Base-by-base conservation (phyloP, 1,140 invertebrate species). In the Drosophila busckii region DNA sequence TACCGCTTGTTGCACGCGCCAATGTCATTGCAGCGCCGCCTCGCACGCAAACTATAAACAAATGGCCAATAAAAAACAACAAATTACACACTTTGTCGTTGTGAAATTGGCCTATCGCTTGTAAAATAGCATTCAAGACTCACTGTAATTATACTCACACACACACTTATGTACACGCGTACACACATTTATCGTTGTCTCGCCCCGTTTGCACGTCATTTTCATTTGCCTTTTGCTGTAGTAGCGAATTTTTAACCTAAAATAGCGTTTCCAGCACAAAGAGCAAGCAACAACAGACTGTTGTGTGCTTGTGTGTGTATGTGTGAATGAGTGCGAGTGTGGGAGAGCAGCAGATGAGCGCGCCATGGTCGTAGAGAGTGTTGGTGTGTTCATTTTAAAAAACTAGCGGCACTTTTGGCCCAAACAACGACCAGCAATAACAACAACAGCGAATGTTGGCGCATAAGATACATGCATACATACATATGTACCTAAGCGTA, bases 211-310 rank as follows among this genome's bases (percentile, higher is more conserved):
- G 50, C 59, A 66, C 45, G 59, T 67, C 45, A 63, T 60, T 60
- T 38, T 37, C 31, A 45, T 61, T 60, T 20, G 10, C 22, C n/a
- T 46, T 76, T 42, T 45, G 63, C 53, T 68, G 63, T 53, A 50
- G 31, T 46, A 65, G 64, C 69, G 61, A 82, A 59, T 62, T 62
- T 63, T 61, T 75, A 75, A 83, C 75, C 75, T 82, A 83, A 80
- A 80, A 80, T 80, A 82, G 65, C 69, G 67, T 45, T 49, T 48
- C 32, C 56, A 34, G 44, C 54, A 58, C 52, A 67, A 66, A 44
- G 41, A 56, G 56, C 25, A 70, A 54, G 17, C 29, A 60, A 41
- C 16, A 49, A 29, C 28, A 41, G 20, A 13, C 49, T 19, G 31
- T 50, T n/a, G 16, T 15, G n/a, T n/a, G 16, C n/a, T 8, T 28